phyloP scores from a whole-genome alignment of 2,888 invertebrate species.

The Coleophora flavipennella region DNA sequence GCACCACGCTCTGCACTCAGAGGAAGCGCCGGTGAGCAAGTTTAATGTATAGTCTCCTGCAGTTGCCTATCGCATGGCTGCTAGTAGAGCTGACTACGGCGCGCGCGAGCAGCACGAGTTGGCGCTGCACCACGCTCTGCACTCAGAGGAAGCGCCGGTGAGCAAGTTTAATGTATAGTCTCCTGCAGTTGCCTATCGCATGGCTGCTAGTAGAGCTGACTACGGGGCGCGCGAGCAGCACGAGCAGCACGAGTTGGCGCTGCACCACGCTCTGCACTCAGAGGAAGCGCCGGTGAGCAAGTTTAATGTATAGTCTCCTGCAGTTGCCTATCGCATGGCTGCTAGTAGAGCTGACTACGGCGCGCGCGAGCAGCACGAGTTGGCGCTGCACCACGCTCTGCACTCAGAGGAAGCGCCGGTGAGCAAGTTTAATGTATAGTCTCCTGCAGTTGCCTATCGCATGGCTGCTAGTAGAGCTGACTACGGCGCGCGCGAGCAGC shows the following conservation, averaged over 20 bases:
- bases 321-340: no score
- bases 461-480: conserved; percentile 76
- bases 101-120: background rate
- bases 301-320: no score
- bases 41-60: background rate
- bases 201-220: no score
- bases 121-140: background rate
- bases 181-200: background rate
- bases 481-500: conserved; percentile 76
- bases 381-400: no score
- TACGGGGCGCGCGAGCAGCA: no score
- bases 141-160: conserved; percentile 55
- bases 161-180: conserved; percentile 30
- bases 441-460: conserved; percentile 66
- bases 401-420: background rate
- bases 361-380: background rate
- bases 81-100: conserved; percentile 12
- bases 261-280: background rate
- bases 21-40: conserved; percentile 36
- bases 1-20: conserved; percentile 86
- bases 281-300: background rate
- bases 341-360: background rate
- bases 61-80: conserved; percentile 58
- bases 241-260: no score
- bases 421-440: background rate